These are phyloP conservation scores for Hylia prasina DNA, from an alignment of 2,113 vertebrate genomes.

Conservation along the genomic window DNA sequence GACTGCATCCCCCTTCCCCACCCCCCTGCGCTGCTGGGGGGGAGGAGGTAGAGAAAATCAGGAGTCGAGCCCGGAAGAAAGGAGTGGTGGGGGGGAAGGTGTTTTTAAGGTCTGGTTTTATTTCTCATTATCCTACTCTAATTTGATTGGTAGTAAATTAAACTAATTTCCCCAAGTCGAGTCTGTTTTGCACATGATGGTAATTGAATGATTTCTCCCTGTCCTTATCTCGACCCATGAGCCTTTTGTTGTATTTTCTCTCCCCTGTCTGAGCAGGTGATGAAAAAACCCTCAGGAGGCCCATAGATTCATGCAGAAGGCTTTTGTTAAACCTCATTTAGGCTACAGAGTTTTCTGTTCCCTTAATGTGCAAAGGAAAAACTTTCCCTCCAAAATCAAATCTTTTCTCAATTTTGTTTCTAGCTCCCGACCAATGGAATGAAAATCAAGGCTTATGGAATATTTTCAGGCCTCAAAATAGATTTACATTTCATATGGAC, in stretches of 20 bases:
- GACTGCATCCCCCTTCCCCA: neutral
- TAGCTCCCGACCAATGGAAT: neutral
- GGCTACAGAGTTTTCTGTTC: neutral
- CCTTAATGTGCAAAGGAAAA: neutral
- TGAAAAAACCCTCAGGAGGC: neutral
- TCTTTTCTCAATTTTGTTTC: neutral
- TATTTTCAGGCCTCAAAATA: neutral
- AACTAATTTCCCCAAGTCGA: neutral
- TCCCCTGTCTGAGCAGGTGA: neutral
- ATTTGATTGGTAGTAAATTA: neutral
- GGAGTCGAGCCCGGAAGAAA: neutral
- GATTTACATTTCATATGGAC: conserved; percentile 1
- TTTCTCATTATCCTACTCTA: neutral
- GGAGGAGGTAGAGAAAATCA: neutral
- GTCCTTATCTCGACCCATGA: neutral
- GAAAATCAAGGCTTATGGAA: neutral
- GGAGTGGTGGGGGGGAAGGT: neutral
- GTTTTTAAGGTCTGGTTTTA: neutral
- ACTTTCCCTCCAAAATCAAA: neutral
- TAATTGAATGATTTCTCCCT: neutral
- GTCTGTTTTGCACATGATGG: neutral
- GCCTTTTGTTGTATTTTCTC: neutral
- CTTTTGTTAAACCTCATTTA: neutral
- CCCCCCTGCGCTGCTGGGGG: neutral
- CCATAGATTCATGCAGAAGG: neutral